A percentile compares a stretch with the other conserved stretches of the same genome.
These are phyloP conservation scores for Dendrolimus houi DNA, from an alignment of 2,888 invertebrate species.

Conservation along the genomic window DNA sequence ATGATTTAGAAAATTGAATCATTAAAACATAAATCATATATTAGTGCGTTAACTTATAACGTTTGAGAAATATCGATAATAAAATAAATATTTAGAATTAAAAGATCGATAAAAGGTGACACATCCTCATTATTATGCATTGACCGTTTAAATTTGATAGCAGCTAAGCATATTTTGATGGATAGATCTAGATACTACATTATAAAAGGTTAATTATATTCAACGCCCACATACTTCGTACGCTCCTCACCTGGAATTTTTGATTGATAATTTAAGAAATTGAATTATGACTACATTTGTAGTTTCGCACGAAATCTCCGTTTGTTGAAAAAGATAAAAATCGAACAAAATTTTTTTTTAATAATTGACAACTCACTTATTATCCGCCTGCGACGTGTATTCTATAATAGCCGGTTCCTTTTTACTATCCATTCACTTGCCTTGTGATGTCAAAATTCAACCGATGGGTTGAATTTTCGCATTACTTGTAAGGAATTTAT, in stretches of 20 bases:
- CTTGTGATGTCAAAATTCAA: too few species aligned
- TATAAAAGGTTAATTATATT: neutral
- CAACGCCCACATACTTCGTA: neutral
- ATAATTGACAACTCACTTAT: too few species aligned
- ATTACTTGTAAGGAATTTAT: too few species aligned
- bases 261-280: too few species aligned
- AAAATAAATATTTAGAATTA: neutral
- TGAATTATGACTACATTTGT: too few species aligned
- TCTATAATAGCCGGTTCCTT: too few species aligned
- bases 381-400: too few species aligned
- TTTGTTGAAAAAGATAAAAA: too few species aligned
- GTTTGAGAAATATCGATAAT: neutral
- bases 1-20: neutral
- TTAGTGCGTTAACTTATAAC: neutral
- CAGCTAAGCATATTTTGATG: neutral
- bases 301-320: too few species aligned
- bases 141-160: neutral
- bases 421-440: too few species aligned
- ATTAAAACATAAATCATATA: neutral
- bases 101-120: neutral
- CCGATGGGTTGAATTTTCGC: too few species aligned
- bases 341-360: too few species aligned
- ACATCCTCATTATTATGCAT: neutral
- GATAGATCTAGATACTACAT: neutral
- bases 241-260: neutral